These are phyloP conservation scores for Egretta garzetta DNA, from an alignment of 2,113 vertebrate genomes.

Conservation along the genomic window DNA sequence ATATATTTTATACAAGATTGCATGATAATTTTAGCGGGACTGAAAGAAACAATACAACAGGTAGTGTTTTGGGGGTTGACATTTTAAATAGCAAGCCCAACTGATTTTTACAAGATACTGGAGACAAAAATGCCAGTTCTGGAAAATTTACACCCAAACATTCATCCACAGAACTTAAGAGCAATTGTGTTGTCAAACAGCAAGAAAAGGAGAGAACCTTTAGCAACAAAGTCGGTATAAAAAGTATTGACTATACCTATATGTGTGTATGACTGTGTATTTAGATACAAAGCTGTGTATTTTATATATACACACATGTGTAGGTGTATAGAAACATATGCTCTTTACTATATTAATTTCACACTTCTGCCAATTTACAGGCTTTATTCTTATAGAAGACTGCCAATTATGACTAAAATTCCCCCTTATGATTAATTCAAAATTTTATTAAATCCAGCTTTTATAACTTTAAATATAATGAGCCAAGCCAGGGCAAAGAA, in stretches of 20 bases:
- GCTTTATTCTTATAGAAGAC: conserved; percentile 56
- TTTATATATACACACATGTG: neutral
- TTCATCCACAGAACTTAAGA: neutral
- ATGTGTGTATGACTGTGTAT: too few species aligned
- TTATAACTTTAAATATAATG: conserved; percentile 77
- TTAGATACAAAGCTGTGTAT: neutral
- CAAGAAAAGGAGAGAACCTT: neutral
- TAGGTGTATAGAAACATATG: neutral
- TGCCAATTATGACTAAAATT: conserved; percentile 74
- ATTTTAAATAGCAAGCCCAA: conserved; percentile 47
- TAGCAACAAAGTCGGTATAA: neutral
- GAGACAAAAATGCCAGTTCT: conserved; percentile 32
- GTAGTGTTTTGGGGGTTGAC: conserved; percentile 20
- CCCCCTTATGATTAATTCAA: conserved; percentile 79
- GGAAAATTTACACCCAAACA: conserved; percentile 30
- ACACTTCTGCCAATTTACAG: conserved; percentile 21
- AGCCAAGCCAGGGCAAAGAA: conserved; percentile 59
- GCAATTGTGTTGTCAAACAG: conserved; percentile 2
- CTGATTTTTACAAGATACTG: conserved; percentile 50
- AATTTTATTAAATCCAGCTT: conserved; percentile 80
- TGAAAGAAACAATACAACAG: conserved; percentile 29
- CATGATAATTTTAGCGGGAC: conserved; percentile 54
- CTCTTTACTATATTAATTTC: neutral
- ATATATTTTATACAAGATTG: conserved; percentile 58
- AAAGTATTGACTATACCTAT: neutral